Base-by-base conservation (phyloP, 2,888 invertebrate species). In the Aphidoletes aphidimyza region DNA sequence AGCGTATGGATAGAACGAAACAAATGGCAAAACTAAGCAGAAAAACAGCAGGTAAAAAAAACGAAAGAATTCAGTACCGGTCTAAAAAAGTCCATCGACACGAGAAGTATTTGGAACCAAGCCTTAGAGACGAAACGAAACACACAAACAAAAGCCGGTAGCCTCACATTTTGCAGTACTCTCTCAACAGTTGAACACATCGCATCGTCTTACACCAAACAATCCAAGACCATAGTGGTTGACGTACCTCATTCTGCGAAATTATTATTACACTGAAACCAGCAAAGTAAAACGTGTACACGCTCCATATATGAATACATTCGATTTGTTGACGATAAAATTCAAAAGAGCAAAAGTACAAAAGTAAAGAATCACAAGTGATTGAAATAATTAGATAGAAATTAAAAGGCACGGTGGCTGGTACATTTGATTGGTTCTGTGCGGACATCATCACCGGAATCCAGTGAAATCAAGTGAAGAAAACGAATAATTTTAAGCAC, bases 21-120 rank as follows among this genome's bases (percentile, higher is more conserved):
- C 69, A 69, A 69, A 1, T 69, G 1, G 17, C 30, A 30, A 34
- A 69, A 54, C 2, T 30, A 30, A 69, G 30, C 1, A 11, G 14
- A 69, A 69, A n/a, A 30, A 30, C 30, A 69, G 30, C n/a, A 54
- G 22, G 30, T 14, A 11, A 30, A 69, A 69, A 1, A 11, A 30
- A 69, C 3, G 34, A 69, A 69, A 69, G 11, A 3, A 30, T 69
- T 69, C 14, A 14, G 30, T 69, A 30, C 34, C 34, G 69, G 30
- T 30, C 69, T 14, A 30, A 54, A 69, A 69, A 69, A 69, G 69
- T 69, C 69, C 69, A 30, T 69, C 34, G 69, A 69, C 69, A 69
- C 30, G 11, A 54, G 22, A 54, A 19, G 8, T 19, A 17, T 17
- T 6, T 2, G 47, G 54, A 54, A 54, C 17, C 3, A 22, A 54